phyloP scores from a whole-genome alignment of 2,888 invertebrate genomes.

The Chrysolina oricalcia region DNA sequence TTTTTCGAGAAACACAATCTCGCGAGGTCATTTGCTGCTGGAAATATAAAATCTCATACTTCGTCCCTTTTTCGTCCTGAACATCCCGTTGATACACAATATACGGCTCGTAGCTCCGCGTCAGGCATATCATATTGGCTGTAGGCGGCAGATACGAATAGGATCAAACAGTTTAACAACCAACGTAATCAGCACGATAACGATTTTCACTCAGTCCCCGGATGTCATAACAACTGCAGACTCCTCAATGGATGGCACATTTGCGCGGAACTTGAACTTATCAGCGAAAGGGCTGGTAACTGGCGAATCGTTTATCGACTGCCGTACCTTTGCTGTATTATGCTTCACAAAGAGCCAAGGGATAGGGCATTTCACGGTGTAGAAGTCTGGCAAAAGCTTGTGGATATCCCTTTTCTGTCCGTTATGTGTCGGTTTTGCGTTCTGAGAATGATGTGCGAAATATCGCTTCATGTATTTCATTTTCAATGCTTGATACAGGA shows the following conservation, averaged over 20 bases:
- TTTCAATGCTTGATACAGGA: too few species aligned
- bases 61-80: not conserved
- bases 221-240: slow-evolving; percentile 49
- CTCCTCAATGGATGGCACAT: slow-evolving; percentile 46
- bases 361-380: slow-evolving; percentile 20
- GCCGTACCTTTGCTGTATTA: slow-evolving; percentile 30
- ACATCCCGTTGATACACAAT: slow-evolving; percentile 2
- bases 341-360: slow-evolving; percentile 6
- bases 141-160: slow-evolving; percentile 34
- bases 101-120: not conserved
- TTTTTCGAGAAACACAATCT: slow-evolving; percentile 8
- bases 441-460: not conserved
- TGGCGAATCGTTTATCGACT: slow-evolving; percentile 44
- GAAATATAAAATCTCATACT: not conserved
- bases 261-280: slow-evolving; percentile 44
- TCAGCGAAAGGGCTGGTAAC: slow-evolving; percentile 41
- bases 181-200: slow-evolving; percentile 45
- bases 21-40: not conserved
- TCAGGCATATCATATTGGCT: slow-evolving; percentile 6
- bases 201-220: slow-evolving; percentile 48
- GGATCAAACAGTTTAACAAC: slow-evolving; percentile 46
- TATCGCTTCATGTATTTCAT: too few species aligned
- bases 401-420: not conserved
- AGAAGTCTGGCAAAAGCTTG: not conserved
- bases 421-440: not conserved